A percentile compares a stretch with the other conserved stretches of the same genome.
Evolutionary conservation across 2,113 vertebrate genomes (phyloP).

Genomic region (Macquaria ambigua): DNA sequence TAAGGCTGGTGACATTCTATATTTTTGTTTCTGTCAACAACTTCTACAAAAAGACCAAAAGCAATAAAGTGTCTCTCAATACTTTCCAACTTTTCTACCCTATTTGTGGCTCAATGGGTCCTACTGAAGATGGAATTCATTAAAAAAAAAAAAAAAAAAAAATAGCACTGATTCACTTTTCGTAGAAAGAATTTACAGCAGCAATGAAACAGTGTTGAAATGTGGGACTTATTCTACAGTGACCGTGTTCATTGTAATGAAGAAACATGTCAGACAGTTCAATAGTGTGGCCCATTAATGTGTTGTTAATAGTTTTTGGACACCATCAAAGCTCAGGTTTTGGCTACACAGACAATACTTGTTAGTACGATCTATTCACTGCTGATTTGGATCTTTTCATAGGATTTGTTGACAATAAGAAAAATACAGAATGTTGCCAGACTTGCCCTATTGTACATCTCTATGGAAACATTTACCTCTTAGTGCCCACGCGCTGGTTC

Average conservation of each 20-base stretch:
- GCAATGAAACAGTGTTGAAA: too few species aligned
- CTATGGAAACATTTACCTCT: conserved; percentile 85
- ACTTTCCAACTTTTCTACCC: too few species aligned
- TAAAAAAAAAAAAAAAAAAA: too few species aligned
- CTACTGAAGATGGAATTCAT: not conserved
- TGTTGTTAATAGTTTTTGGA: not conserved
- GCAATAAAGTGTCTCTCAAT: not conserved
- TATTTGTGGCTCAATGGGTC: not conserved
- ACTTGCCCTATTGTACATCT: not conserved
- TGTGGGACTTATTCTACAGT: not conserved
- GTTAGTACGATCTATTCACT: not conserved
- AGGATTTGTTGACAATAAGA: not conserved
- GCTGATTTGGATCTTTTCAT: not conserved
- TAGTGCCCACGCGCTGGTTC: conserved; percentile 97
- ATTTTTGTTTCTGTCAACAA: not conserved
- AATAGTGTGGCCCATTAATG: not conserved
- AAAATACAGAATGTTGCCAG: not conserved
- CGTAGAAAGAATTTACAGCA: too few species aligned
- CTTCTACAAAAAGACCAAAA: not conserved
- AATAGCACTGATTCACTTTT: too few species aligned
- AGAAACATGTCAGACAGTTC: not conserved
- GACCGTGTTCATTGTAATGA: not conserved
- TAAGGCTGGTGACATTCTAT: not conserved
- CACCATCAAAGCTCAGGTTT: too few species aligned
- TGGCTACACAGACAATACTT: not conserved